phyloP scores from a whole-genome alignment of 2,113 vertebrate species.

The Austrofundulus limnaeus region DNA sequence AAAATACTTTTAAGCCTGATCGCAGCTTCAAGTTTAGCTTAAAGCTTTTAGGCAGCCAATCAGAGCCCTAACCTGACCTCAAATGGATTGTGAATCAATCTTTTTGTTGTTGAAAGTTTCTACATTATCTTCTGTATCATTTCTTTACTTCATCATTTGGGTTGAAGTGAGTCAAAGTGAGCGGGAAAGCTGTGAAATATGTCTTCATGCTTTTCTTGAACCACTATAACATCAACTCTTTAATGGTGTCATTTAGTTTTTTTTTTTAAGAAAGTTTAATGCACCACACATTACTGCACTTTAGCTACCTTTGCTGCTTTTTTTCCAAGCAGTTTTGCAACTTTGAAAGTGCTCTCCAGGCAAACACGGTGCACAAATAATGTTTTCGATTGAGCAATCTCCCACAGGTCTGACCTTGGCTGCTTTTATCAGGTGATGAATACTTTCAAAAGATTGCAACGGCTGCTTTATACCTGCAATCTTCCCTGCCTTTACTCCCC shows the following conservation, averaged over 20 bases:
- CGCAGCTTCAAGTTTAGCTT: neutral
- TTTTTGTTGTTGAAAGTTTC: neutral
- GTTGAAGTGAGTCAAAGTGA: constrained; percentile 2
- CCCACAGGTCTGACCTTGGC: constrained; percentile 67
- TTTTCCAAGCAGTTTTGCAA: constrained; percentile 19
- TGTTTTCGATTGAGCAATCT: constrained; percentile 56
- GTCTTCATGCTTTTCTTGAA: constrained; percentile 13
- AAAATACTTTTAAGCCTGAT: neutral
- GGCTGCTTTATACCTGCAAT: constrained; percentile 29
- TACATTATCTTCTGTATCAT: constrained; percentile 3
- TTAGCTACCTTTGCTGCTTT: constrained; percentile 7
- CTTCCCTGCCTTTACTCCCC: constrained; percentile 34
- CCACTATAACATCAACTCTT: neutral
- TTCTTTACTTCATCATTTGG: constrained; percentile 4
- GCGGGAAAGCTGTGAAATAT: constrained; percentile 8
- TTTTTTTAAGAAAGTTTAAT: constrained; percentile 37
- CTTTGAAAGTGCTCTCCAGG: constrained; percentile 48
- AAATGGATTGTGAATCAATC: neutral
- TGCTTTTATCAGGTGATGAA: constrained; percentile 70
- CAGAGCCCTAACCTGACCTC: neutral
- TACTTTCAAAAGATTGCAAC: constrained; percentile 66
- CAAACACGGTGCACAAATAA: constrained; percentile 45
- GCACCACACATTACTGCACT: constrained; percentile 28
- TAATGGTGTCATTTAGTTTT: constrained; percentile 18
- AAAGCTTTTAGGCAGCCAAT: neutral